Evolutionary conservation across 2,888 invertebrate genomes (phyloP).

Genomic region (Clunio marinus): DNA sequence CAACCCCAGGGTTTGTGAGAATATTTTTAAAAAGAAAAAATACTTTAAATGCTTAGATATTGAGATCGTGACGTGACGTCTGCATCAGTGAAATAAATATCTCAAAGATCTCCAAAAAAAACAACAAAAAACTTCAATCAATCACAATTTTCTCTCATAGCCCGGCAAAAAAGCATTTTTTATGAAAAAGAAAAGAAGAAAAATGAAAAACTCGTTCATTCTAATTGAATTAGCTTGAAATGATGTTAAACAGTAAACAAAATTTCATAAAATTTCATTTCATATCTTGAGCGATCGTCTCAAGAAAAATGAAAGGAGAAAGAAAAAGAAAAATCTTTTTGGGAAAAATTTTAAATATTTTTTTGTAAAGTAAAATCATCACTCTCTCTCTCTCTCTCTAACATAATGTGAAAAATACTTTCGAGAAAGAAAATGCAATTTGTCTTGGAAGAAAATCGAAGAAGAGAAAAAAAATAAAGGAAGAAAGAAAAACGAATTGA

Average conservation of each 20-base stretch:
- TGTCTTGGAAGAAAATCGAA: too few species aligned
- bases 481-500: background rate
- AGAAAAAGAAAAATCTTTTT: too few species aligned
- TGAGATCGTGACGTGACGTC: background rate
- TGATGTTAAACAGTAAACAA: background rate
- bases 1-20: background rate
- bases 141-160: too few species aligned
- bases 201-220: slow-evolving; percentile 10
- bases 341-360: background rate
- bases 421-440: too few species aligned
- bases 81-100: too few species aligned
- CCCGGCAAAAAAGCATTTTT: too few species aligned
- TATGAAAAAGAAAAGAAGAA: too few species aligned
- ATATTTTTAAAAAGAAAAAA: too few species aligned
- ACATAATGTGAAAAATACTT: background rate
- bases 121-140: background rate
- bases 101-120: too few species aligned
- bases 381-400: background rate
- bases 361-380: too few species aligned
- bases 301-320: slow-evolving; percentile 5
- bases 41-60: too few species aligned
- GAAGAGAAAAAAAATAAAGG: background rate
- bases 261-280: background rate
- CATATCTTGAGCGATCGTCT: background rate
- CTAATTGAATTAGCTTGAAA: slow-evolving; percentile 3